Evolutionary conservation across 92 coral and sea anemone genomes (phyloP).

Genomic region (Zoanthus solanderi): DNA sequence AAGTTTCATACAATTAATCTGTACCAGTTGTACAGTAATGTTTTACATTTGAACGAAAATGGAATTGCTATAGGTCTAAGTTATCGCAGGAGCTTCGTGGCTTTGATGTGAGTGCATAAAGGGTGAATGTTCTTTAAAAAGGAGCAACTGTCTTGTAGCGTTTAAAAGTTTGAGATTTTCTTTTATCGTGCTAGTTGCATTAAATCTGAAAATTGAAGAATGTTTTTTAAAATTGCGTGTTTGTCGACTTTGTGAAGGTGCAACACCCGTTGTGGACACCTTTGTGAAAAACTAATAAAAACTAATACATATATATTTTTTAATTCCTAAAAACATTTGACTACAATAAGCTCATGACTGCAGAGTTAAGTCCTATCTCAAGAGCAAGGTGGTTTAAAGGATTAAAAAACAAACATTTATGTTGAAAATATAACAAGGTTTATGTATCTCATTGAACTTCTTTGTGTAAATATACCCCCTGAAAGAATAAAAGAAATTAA

Average conservation of each 20-base stretch:
- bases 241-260: background rate
- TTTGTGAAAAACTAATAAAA: background rate
- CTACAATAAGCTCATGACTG: background rate
- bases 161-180: background rate
- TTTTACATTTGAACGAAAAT: background rate
- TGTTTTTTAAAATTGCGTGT: background rate
- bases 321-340: background rate
- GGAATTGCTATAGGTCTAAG: background rate
- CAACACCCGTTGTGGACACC: background rate
- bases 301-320: background rate
- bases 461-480: slow-evolving; percentile 85
- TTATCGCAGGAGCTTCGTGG: background rate
- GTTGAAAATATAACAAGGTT: slow-evolving; percentile 66
- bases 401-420: slow-evolving; percentile 46
- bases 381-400: slow-evolving; percentile 16
- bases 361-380: background rate
- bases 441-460: slow-evolving; percentile 69
- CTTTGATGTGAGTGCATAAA: slow-evolving; percentile 35
- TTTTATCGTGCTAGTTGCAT: background rate
- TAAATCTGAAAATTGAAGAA: background rate
- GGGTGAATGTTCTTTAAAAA: background rate
- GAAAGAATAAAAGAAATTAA: slow-evolving; percentile 78
- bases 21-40: background rate
- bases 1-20: background rate
- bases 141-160: background rate